Evolutionary conservation across 2,888 invertebrate species (phyloP), one percentile per base, ranked within the genome.

Genomic region (Limnephilus lunatus): DNA sequence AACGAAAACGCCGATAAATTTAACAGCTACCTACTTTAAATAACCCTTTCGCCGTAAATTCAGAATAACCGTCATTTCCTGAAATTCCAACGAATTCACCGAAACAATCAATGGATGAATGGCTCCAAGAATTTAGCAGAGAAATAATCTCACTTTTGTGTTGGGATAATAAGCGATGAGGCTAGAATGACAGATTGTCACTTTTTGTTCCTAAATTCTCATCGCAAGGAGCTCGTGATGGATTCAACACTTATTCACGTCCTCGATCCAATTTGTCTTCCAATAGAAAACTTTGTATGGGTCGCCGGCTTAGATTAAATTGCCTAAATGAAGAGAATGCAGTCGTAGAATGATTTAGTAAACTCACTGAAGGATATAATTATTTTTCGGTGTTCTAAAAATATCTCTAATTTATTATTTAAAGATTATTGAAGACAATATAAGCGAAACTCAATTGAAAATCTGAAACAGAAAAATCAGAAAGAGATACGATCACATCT

Each of bases 171-270:
- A 82, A 82, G 82, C 31, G 32, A n/a, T 85, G 32, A 85, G n/a
- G n/a, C 32, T 85, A 25, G 31, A 35, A 39, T 85, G 85, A 85
- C 85, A 85, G 85, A 32, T 85, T 39, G 39, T 85, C n/a, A 32
- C 7, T 85, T 85, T 85, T 85, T 85, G 85, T 85, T 39, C 32
- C 39, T 35, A 32, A 88, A 53, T 53, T 31, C 30, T 31, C 31
- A 88, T 88, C 87, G 53, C 30, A 35, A 88, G n/a, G 25, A 35
- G 3, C 32, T 35, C 12, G 39, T 30, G 35, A 81, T 81, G 44
- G 39, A 89, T 89, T 89, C 39, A 81, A 81, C 39, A 44, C 44
- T 81, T 81, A 89, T 89, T 89, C 39, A 39, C 14, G 44, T 30
- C 81, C 35, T 35, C 89, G 3, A 15, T 88, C 53, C 48, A 30